These are phyloP conservation scores for Clarias pachynema DNA, from an alignment of 2,797 vertebrate species.

Conservation along the genomic window DNA sequence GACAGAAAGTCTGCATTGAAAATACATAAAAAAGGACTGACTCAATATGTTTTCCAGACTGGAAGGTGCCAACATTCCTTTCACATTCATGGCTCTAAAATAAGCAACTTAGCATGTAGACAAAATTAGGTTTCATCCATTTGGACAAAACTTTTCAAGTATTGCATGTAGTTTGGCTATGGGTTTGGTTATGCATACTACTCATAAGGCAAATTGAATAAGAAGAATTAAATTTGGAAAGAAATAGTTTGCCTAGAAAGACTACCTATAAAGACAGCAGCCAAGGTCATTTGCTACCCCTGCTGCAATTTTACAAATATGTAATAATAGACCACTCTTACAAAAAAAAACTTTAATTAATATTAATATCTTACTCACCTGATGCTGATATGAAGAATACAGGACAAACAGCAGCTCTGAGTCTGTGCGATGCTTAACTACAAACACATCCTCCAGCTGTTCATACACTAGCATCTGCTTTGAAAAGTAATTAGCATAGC, in stretches of 20 bases:
- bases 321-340: background rate
- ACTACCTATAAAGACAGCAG: background rate
- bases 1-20: background rate
- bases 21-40: no score
- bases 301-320: background rate
- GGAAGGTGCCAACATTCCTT: background rate
- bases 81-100: background rate
- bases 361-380: constrained; percentile 37
- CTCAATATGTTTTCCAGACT: background rate
- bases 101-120: background rate
- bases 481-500: constrained; percentile 44
- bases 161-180: background rate
- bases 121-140: background rate
- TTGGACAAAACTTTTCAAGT: background rate
- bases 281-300: background rate
- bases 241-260: no score
- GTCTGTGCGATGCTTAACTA: constrained; percentile 23
- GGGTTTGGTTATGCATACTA: background rate
- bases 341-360: background rate
- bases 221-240: background rate
- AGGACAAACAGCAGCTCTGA: constrained; percentile 5
- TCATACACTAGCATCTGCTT: constrained; percentile 64
- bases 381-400: background rate
- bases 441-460: constrained; percentile 52
- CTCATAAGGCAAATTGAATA: background rate